Base-by-base conservation (phyloP, 1,140 invertebrate species). In the Diabrotica virgifera region DNA sequence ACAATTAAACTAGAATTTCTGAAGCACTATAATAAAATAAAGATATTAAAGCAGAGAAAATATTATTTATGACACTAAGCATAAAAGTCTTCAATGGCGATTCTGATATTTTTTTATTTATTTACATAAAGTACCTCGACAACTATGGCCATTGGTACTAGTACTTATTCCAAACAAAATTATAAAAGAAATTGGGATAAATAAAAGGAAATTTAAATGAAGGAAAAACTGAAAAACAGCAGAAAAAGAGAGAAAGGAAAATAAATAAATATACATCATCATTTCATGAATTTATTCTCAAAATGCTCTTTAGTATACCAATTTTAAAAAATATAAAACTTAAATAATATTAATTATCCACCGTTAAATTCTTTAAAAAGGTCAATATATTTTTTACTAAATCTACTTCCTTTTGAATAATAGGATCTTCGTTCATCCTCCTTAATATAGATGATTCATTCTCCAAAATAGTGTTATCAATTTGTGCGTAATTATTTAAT, bases 381-480 rank as follows among this genome's bases (percentile, higher is more conserved):
- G 37, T 62, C 36, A 70, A 54, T 36, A 67, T 40, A 59, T 59
- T 67, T 14, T 40, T 59, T n/a, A 65, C 52, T 36, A 70, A 38
- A 53, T 63, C 52, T 5, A 70, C 60, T 63, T 70, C 65, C 53
- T 67, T 59, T 57, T 64, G 38, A 5, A 70, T 51, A 36, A 65
- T 36, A n/a, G 62, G 36, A 59, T 69, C 62, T 8, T 65, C 64
- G n/a, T 67, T 59, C n/a, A 57, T 59, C 12, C 60, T 64, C 35
- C 65, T 56, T 13, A 74, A 61, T n/a, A 59, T 51, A 37, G 68
- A 57, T 4, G 66, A 62, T 52, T 68, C 65, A 38, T 74, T 60
- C 36, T 59, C 38, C 11, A 72, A 53, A 38, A 72, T 46, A 11
- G 70, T 64, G 56, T 63, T 62, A 53, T 69, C 68, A 12, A 66